phyloP scores from a whole-genome alignment of 2,888 invertebrate species.

The Augochlorella aurata region DNA sequence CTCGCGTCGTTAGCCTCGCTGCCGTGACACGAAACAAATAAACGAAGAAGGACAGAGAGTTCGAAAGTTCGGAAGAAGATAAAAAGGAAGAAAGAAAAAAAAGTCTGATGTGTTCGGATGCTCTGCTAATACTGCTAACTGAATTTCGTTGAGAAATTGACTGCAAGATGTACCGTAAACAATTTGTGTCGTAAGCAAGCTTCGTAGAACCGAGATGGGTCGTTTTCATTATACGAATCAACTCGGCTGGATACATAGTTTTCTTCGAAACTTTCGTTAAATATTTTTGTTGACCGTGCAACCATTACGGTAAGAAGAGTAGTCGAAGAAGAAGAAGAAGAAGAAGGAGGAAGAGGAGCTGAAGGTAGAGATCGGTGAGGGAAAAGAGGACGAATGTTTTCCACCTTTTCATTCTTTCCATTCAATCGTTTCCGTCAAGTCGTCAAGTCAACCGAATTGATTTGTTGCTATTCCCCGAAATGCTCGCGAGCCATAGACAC shows the following conservation, averaged over 20 bases:
- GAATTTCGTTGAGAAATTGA: conserved; percentile 7
- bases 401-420: not conserved
- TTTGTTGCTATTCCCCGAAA: conserved; percentile 33
- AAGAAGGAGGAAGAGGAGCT: not conserved
- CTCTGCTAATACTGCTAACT: conserved; percentile 13
- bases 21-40: conserved; percentile 2
- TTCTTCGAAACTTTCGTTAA: conserved; percentile 23
- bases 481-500: conserved; percentile 42
- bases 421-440: conserved; percentile 10
- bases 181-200: conserved; percentile 16
- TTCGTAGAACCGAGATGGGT: not conserved
- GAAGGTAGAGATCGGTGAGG: not conserved
- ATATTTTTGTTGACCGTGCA: conserved; percentile 11
- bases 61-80: not conserved
- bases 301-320: not conserved
- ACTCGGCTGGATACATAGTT: conserved; percentile 6
- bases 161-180: conserved; percentile 8
- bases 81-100: conserved; percentile 6
- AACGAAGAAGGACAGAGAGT: conserved; percentile 2
- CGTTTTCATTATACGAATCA: conserved; percentile 4
- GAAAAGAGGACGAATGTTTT: not conserved
- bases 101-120: conserved; percentile 14
- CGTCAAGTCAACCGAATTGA: conserved; percentile 17
- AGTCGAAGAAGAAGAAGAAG: not conserved
- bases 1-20: conserved; percentile 36